phyloP scores from a whole-genome alignment of 2,888 invertebrate genomes.

The Melieria omissa region DNA sequence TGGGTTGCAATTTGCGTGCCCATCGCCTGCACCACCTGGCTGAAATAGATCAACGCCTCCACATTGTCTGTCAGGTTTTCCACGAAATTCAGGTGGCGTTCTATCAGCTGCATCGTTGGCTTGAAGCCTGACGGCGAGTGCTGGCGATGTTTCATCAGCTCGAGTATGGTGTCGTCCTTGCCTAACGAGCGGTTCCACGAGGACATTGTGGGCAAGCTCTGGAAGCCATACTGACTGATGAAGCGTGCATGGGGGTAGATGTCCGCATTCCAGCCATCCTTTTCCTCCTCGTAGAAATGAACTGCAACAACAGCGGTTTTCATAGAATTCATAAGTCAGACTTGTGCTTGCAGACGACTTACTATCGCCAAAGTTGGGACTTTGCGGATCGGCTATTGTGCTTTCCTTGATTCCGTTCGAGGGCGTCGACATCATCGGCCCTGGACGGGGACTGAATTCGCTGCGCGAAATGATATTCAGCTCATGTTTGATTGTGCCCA shows the following conservation, averaged over 20 bases:
- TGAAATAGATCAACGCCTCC: constrained; percentile 80
- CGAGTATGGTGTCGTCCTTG: constrained; percentile 70
- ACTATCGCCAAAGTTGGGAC: constrained; percentile 87
- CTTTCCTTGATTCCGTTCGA: constrained; percentile 81
- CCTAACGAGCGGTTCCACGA: constrained; percentile 74
- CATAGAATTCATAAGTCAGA: neutral
- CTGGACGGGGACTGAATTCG: constrained; percentile 58
- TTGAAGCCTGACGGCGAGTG: constrained; percentile 82
- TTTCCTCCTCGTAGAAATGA: constrained; percentile 88
- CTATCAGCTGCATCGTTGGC: constrained; percentile 72
- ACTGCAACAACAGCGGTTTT: constrained; percentile 66
- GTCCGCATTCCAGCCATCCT: constrained; percentile 80
- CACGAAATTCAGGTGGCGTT: constrained; percentile 72
- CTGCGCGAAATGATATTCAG: constrained; percentile 65
- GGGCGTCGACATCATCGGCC: constrained; percentile 85
- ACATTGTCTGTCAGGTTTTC: constrained; percentile 74
- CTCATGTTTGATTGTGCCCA: constrained; percentile 76
- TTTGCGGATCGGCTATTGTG: constrained; percentile 82
- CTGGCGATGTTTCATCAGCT: constrained; percentile 81
- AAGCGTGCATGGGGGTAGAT: constrained; percentile 86
- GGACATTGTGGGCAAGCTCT: constrained; percentile 84
- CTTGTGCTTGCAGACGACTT: constrained; percentile 32
- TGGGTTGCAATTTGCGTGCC: constrained; percentile 86
- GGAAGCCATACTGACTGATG: constrained; percentile 95
- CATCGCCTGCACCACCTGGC: constrained; percentile 91